These are phyloP conservation scores for Plagodis dolabraria DNA, from an alignment of 2,888 invertebrate genomes.

Conservation along the genomic window DNA sequence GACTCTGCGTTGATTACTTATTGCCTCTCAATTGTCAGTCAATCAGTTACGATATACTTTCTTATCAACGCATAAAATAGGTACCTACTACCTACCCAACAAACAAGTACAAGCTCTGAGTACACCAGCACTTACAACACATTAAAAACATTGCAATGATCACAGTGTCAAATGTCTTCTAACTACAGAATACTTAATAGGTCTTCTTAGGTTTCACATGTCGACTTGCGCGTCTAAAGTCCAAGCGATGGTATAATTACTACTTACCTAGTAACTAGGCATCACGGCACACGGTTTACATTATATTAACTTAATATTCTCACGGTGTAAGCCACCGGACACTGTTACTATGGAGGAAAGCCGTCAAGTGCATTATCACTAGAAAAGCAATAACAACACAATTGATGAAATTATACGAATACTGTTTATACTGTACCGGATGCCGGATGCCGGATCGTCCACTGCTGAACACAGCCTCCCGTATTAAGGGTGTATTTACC, in stretches of 20 bases:
- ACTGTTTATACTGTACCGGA: too few species aligned
- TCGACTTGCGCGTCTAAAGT: neutral
- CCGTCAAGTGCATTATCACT: neutral
- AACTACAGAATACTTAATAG: neutral
- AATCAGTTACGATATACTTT: too few species aligned
- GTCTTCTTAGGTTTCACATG: neutral
- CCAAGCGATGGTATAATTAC: neutral
- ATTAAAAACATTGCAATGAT: too few species aligned
- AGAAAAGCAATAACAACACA: neutral
- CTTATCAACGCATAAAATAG: neutral
- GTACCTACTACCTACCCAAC: neutral
- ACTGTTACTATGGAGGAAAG: constrained; percentile 2
- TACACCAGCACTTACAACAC: too few species aligned
- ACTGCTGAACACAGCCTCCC: too few species aligned
- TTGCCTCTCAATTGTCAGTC: too few species aligned
- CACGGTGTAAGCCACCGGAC: constrained; percentile 1
- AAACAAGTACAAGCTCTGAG: too few species aligned
- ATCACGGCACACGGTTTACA: constrained; percentile 1
- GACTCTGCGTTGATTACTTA: too few species aligned
- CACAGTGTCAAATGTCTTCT: neutral
- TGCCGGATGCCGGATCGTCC: too few species aligned
- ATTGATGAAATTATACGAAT: too few species aligned
- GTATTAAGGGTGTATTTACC: too few species aligned
- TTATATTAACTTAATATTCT: constrained; percentile 4
- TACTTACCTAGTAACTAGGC: neutral